These are phyloP conservation scores for Craniophora ligustri DNA, from an alignment of 2,888 invertebrate species.

Conservation along the genomic window DNA sequence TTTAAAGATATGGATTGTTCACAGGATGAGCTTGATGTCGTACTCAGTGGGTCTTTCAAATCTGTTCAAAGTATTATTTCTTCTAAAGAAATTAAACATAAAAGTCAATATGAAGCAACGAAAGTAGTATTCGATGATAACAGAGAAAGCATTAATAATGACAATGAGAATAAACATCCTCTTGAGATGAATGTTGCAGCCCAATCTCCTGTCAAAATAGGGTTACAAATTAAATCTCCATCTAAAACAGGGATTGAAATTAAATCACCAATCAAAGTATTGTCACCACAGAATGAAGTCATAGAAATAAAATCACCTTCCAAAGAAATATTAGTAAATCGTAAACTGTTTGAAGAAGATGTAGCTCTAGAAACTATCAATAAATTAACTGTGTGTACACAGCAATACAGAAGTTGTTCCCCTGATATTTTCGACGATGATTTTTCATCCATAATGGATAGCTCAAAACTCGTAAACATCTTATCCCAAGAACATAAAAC, in stretches of 20 bases:
- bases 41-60: slow-evolving; percentile 75
- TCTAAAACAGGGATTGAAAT: background rate
- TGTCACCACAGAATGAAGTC: background rate
- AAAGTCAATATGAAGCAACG: slow-evolving; percentile 1
- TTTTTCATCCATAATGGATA: slow-evolving; percentile 54
- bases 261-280: slow-evolving; percentile 1
- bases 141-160: background rate
- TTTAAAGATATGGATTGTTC: slow-evolving; percentile 73
- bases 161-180: slow-evolving; percentile 4
- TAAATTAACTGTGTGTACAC: slow-evolving; percentile 13
- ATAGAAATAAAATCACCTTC: slow-evolving; percentile 15
- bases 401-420: slow-evolving; percentile 71
- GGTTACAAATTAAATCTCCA: slow-evolving; percentile 7
- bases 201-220: slow-evolving; percentile 6
- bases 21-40: slow-evolving; percentile 73
- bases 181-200: background rate
- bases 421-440: slow-evolving; percentile 87
- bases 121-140: slow-evolving; percentile 14
- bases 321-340: slow-evolving; percentile 1
- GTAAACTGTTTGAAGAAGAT: slow-evolving; percentile 2
- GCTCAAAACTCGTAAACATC: slow-evolving; percentile 19
- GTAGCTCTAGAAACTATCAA: slow-evolving; percentile 16
- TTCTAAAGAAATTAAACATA: slow-evolving; percentile 26
- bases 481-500: slow-evolving; percentile 44
- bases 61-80: slow-evolving; percentile 64